Evolutionary conservation across 92 coral and sea anemone genomes (phyloP).

Genomic region (Parazoanthus swiftii): DNA sequence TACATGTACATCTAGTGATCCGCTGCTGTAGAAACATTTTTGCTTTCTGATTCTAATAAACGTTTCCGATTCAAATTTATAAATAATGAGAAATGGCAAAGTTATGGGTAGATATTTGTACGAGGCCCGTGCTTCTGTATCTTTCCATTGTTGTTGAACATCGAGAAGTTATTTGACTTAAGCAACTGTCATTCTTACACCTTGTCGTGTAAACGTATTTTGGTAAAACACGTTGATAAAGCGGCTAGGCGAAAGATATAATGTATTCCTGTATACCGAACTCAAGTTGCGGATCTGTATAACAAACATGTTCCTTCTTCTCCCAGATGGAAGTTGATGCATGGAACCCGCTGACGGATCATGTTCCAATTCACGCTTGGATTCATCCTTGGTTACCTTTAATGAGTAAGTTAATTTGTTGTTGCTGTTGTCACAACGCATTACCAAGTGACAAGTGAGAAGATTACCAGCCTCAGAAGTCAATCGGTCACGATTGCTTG

Average conservation of each 20-base stretch:
- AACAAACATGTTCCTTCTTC: neutral
- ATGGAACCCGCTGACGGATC: conserved; percentile 96
- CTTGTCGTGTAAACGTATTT: no score
- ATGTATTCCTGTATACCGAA: neutral
- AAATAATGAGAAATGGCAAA: no score
- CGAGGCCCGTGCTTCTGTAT: neutral
- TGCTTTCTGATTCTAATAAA: no score
- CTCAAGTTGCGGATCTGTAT: neutral
- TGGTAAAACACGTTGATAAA: neutral
- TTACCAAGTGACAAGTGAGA: no score
- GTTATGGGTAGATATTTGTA: no score
- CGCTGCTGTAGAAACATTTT: no score
- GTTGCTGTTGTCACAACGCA: neutral
- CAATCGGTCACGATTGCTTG: no score
- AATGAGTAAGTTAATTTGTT: conserved; percentile 66
- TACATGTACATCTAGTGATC: no score
- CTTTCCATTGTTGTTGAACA: neutral
- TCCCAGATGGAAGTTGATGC: conserved; percentile 80
- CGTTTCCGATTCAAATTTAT: no score
- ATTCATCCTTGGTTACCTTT: conserved; percentile 98
- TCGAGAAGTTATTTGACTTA: neutral
- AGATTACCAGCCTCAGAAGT: no score
- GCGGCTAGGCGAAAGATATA: neutral
- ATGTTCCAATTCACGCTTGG: conserved; percentile 95
- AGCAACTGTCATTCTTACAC: neutral